A percentile compares a stretch with the other conserved stretches of the same genome.
Evolutionary conservation across 92 coral and sea anemone genomes (phyloP).

Genomic region (Heliopora coerulea): DNA sequence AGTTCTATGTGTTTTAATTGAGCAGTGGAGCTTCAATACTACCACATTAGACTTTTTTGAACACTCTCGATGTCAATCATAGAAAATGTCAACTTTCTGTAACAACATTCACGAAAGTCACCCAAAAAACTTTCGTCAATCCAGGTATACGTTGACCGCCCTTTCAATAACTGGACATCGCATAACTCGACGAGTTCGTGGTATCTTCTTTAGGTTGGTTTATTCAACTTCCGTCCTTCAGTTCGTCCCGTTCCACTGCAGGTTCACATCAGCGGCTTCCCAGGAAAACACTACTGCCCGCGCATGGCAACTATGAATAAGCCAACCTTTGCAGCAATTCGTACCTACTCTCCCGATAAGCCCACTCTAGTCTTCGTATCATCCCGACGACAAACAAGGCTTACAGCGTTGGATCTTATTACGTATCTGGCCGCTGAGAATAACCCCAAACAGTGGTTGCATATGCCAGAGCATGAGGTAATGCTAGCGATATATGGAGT

Average conservation of each 20-base stretch:
- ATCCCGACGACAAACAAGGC: constrained; percentile 93
- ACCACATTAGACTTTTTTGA: too few relatives aligned
- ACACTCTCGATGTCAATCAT: too few relatives aligned
- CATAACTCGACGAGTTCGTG: too few relatives aligned
- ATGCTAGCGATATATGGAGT: not conserved
- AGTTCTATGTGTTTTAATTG: too few relatives aligned
- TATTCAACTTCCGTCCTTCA: constrained; percentile 99
- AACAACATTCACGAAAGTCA: too few relatives aligned
- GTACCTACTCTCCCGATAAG: constrained; percentile 89
- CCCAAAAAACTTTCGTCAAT: too few relatives aligned
- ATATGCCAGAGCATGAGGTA: constrained; percentile 97
- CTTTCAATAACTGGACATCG: too few relatives aligned
- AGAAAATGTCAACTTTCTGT: too few relatives aligned
- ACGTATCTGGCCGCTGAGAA: constrained; percentile 85
- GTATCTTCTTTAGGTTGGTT: constrained; percentile 78
- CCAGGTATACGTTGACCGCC: too few relatives aligned
- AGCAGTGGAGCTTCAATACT: too few relatives aligned
- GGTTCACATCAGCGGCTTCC: constrained; percentile 92
- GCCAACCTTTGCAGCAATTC: constrained; percentile 91
- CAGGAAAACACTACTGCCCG: constrained; percentile 99
- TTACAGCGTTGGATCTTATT: constrained; percentile 93
- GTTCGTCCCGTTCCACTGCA: constrained; percentile 99
- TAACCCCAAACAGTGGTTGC: constrained; percentile 97
- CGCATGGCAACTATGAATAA: constrained; percentile 99
- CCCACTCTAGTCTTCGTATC: constrained; percentile 93